phyloP scores from a whole-genome alignment of 2,113 vertebrate species.

The Hyaena hyaena region DNA sequence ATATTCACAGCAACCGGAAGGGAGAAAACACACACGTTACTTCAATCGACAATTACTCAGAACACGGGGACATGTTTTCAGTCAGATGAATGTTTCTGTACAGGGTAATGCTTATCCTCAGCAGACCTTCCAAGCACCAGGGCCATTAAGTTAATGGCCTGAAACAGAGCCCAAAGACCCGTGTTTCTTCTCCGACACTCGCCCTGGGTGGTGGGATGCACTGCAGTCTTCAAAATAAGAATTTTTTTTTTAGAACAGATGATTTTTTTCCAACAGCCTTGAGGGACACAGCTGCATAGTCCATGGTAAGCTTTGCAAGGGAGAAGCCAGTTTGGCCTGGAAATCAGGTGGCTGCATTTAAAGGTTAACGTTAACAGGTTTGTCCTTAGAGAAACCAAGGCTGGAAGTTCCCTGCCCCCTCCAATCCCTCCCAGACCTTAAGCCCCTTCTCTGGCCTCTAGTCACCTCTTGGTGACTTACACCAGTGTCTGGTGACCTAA shows the following conservation, averaged over 20 bases:
- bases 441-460: background rate
- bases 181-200: background rate
- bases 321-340: background rate
- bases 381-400: background rate
- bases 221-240: slow-evolving; percentile 2
- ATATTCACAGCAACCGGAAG: background rate
- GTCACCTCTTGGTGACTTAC: background rate
- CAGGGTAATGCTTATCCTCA: slow-evolving; percentile 26
- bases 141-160: slow-evolving; percentile 67
- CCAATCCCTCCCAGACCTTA: background rate
- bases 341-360: background rate
- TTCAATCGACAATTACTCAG: slow-evolving; percentile 24
- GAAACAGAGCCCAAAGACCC: slow-evolving; percentile 52
- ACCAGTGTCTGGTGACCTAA: background rate
- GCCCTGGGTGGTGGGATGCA: background rate
- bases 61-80: background rate
- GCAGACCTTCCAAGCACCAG: slow-evolving; percentile 51
- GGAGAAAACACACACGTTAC: background rate
- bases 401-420: background rate
- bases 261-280: slow-evolving; percentile 8
- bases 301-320: background rate
- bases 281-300: background rate
- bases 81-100: slow-evolving; percentile 53
- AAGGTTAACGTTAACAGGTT: background rate
- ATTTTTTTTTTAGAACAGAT: slow-evolving; percentile 23